Base-by-base conservation (phyloP, 2,888 invertebrate species). In the Pseudococcus jackbeardsleyi region DNA sequence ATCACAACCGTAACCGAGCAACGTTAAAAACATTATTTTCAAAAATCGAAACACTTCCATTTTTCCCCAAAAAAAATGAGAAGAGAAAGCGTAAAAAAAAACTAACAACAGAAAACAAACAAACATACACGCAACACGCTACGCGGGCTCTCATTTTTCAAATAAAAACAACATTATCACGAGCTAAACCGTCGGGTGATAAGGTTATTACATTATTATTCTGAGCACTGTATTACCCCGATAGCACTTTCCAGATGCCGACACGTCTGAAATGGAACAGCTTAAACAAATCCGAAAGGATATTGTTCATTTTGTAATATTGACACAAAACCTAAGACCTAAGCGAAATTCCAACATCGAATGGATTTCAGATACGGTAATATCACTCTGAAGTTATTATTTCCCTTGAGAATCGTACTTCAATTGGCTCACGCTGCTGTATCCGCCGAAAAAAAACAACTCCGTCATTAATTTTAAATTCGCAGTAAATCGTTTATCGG, bases 131-230 rank as follows among this genome's bases (percentile, higher is more conserved):
- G 72, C 72, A 72, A 72, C 79, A 82, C 79, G 79, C 46, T 82
- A 82, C 19, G 46, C 46, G 19, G 33, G 19, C 19, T 39, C 33
- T 82, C 79, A 82, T 82, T 82, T 82, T 82, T 82, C 79, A 82
- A 42, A 46, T 82, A 82, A 82, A 82, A 42, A 46, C 79, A 82
- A 46, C 46, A 82, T 82, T 82, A 82, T 82, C 79, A 82, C 79
- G 79, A 82, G 42, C 79, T 82, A 46, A 82, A 82, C 26, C 79
- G 46, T 82, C 19, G 39, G 26, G 46, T 82, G 79, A 82, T 82
- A 82, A 82, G 79, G 79, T 82, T 82, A 82, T 82, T 82, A 82
- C 79, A 82, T 82, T 82, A 82, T 82, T 82, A 82, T 82, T 82
- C 79, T 11, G 46, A 82, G 46, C 79, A 82, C 46, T 82, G 79